Evolutionary conservation across 1,140 invertebrate species (phyloP), one percentile per base, ranked within the genome.

Genomic region (Manduca sexta): DNA sequence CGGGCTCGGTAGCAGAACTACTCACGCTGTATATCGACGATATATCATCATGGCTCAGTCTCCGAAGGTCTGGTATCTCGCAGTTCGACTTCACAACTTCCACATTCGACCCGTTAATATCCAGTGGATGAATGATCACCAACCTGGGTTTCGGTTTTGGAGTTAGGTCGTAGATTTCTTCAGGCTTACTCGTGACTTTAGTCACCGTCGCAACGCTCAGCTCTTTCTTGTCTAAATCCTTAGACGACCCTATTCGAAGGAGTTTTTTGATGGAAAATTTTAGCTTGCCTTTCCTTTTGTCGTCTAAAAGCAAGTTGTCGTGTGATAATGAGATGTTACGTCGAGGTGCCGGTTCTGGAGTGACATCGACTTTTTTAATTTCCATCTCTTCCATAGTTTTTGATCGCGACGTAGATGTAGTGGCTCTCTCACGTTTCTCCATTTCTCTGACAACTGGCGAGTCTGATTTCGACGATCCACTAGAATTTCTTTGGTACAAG

Each of bases 81-180:
- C 83, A 80, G 61, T 90, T 89, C 37, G 89, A 88, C 61, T 91
- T 90, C 31, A 95, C 88, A 1, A 95, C 93, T 68, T 95, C 92
- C 0, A 94, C 93, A 14, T 86, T 91, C 2, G 91, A 91, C 8
- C 92, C 92, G 74, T 95, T 94, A 12, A 96, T 87, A 60, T 97
- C 94, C 43, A 94, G 84, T 10, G 95, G 95, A 88, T 97, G 95
- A 55, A 96, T 94, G 40, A 97, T 97, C 35, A 95, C 93, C 7
- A 94, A 82, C 13, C 93, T 87, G 0, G 92, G 91, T 65, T 93
- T 92, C 0, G 89, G 88, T 63, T 84, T 83, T 8, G 82, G 86
- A 31, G 83, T 77, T 42, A 81, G 86, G 50, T 90, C 90, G 33
- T 89, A 87, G 18, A 89, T 87, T 38, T 87, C 84, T 54, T 92